Base-by-base conservation (phyloP, 2,113 vertebrate genomes). In the Burhinus oedicnemus region DNA sequence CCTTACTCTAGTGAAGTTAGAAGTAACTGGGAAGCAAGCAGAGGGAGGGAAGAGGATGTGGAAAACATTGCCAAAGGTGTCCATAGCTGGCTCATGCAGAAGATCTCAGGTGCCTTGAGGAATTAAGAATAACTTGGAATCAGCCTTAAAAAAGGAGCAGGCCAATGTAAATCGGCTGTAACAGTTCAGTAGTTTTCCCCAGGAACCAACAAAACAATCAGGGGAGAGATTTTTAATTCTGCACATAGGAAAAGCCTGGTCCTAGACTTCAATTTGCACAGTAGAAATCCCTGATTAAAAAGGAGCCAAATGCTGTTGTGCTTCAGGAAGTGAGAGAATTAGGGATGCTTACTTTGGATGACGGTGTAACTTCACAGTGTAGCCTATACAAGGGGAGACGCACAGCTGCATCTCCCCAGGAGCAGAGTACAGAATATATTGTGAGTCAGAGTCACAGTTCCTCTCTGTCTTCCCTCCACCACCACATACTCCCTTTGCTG, bases 271-370 rank as follows among this genome's bases (percentile, higher is more conserved):
- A 51, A 69, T 70, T 95, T 95, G 55, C 91, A 91, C 93, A 91
- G 91, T 95, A 97, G 96, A 97, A 96, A 88, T 91, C 70, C 89
- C 75, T 88, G 81, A 95, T 93, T 90, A 93, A 90, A 83, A 96
- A 86, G 42, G 23, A 96, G 85, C 93, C 89, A 97, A 96, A 82
- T 58, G n/a, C 44, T 86, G n/a, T 95, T 94, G 93, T 90, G 42
- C 51, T 91, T 74, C 91, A 97, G 97, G 96, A 97, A 97, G 60
- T 42, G 17, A 71, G 93, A 97, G 94, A 97, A 94, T 97, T 95
- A 96, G 91, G 91, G 89, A 96, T 96, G 93, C 95, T 97, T 97
- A 77, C 87, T 97, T 97, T 97, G 97, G 96, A 97, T 4, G 2
- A 62, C 3, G 9, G 91, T 87, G 76, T 85, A 95, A 80, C 82